Conservation (phyloP, 2,888 invertebrate genomes). For the Himalopsyche anomala region DNA sequence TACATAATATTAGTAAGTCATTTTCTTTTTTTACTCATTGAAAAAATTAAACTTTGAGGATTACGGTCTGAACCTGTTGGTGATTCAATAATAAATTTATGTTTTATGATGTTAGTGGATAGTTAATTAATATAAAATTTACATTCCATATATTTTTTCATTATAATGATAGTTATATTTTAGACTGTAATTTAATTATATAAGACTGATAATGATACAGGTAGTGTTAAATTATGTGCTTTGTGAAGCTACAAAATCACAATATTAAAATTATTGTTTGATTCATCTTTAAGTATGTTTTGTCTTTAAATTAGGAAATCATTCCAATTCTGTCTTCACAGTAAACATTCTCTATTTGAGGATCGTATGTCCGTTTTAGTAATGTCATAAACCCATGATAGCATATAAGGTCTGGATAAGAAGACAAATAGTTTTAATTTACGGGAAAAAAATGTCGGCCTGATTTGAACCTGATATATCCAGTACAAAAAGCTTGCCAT, state of each 20-base stretch:
- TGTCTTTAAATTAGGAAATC: neutral
- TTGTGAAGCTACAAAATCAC: constrained; percentile 30
- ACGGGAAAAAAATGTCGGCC: no score
- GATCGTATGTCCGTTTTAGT: no score
- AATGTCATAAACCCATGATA: no score
- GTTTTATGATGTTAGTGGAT: neutral
- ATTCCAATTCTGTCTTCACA: constrained; percentile 1
- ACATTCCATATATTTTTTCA: neutral
- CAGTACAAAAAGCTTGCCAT: no score
- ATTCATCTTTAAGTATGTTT: constrained; percentile 15
- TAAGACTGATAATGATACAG: constrained; percentile 30
- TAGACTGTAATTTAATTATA: constrained; percentile 18
- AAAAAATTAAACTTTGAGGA: neutral
- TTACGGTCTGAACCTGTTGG: neutral
- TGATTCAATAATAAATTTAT: neutral
- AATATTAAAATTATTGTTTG: neutral
- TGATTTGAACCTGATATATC: no score
- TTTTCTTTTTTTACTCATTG: neutral
- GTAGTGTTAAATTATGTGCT: constrained; percentile 26
- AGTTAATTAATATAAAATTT: neutral
- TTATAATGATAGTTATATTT: constrained; percentile 5
- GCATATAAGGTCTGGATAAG: no score
- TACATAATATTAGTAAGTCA: neutral
- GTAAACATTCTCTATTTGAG: neutral
- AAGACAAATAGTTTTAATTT: no score